A percentile compares a stretch with the other conserved stretches of the same genome.
phyloP scores from a whole-genome alignment of 2,888 invertebrate species.

The Eupithecia abbreviata region DNA sequence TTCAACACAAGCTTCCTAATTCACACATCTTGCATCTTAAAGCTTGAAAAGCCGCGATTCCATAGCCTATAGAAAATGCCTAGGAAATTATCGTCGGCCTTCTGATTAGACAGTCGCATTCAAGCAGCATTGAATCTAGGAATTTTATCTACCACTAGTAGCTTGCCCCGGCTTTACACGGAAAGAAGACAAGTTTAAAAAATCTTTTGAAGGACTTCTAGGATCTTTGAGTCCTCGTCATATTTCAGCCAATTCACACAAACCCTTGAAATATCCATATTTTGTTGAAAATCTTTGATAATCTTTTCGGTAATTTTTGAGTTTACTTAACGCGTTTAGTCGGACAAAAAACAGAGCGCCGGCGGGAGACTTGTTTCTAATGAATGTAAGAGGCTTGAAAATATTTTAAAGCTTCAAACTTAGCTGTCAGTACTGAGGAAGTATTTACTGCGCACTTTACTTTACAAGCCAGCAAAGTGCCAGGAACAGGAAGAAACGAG shows the following conservation, averaged over 20 bases:
- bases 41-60: background rate
- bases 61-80: background rate
- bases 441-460: background rate
- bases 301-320: background rate
- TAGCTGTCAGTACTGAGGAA: background rate
- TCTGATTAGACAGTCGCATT: background rate
- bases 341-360: background rate
- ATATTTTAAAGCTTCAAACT: background rate
- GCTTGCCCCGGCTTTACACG: background rate
- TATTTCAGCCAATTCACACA: background rate
- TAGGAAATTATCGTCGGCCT: background rate
- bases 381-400: background rate
- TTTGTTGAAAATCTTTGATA: background rate
- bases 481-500: background rate
- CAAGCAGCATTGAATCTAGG: background rate
- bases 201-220: background rate
- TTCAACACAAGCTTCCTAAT: background rate
- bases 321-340: background rate
- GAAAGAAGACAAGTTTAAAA: background rate
- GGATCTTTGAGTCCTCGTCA: background rate
- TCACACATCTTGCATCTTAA: background rate
- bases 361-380: background rate
- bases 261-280: background rate
- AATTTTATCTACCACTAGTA: background rate
- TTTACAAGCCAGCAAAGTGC: background rate